Percentiles rank a stretch among this genome's conserved stretches.
Evolutionary conservation across 2,113 vertebrate species (phyloP).

Genomic region (Anhinga anhinga): DNA sequence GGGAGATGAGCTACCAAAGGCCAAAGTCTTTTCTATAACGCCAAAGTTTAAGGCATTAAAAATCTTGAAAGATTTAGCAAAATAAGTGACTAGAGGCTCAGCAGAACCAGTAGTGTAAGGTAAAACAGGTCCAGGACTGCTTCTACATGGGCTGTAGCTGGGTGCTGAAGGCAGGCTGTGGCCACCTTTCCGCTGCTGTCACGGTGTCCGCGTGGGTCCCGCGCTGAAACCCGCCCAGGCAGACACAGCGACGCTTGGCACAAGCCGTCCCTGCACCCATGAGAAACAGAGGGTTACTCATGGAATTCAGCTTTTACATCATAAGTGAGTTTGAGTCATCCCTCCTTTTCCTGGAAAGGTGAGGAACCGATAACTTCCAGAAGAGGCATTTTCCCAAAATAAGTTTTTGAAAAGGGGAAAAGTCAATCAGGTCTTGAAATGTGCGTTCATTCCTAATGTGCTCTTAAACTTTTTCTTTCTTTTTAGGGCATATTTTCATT

Average conservation of each 20-base stretch:
- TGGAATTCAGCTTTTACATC: not conserved
- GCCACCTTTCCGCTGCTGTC: not conserved
- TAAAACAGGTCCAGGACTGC: not conserved
- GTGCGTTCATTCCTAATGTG: not conserved
- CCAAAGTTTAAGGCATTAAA: not conserved
- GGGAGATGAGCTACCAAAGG: not conserved
- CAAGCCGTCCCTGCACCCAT: not conserved
- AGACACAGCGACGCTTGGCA: not conserved
- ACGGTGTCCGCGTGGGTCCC: not conserved
- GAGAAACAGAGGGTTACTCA: not conserved
- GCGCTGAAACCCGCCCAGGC: not conserved
- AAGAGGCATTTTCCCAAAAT: not conserved
- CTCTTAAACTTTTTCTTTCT: not conserved
- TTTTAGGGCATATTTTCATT: not conserved
- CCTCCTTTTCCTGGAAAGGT: not conserved
- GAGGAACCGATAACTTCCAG: not conserved
- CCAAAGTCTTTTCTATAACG: not conserved
- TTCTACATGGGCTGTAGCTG: rapidly evolving
- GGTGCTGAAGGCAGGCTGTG: not conserved
- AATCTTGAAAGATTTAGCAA: not conserved
- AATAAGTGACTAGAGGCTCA: not conserved
- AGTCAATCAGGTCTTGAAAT: not conserved
- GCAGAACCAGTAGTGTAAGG: not conserved
- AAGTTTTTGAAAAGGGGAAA: not conserved
- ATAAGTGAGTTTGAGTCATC: not conserved